Conservation (phyloP, 2,888 invertebrate species). For the Girardia tigrina region DNA sequence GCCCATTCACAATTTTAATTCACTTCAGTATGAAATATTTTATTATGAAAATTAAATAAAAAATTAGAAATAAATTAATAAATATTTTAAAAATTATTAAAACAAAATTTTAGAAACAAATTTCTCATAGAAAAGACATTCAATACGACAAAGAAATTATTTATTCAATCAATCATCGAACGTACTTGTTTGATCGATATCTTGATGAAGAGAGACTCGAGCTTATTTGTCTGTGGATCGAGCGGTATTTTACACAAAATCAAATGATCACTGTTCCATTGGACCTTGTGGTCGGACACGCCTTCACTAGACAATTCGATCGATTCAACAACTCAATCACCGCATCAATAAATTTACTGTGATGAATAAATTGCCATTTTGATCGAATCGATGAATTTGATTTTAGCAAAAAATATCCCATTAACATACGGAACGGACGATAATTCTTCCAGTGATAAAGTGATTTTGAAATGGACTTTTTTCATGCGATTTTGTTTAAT, state of each 20-base stretch:
- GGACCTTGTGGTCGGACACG: background rate
- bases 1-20: too few relatives aligned
- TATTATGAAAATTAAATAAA: too few relatives aligned
- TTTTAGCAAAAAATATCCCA: conserved; percentile 6
- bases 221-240: background rate
- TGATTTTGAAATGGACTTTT: background rate
- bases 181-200: conserved; percentile 13
- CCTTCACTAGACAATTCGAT: background rate
- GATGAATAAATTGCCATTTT: background rate
- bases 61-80: too few relatives aligned
- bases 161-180: too few relatives aligned
- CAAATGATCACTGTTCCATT: background rate
- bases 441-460: background rate
- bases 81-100: too few relatives aligned
- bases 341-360: background rate
- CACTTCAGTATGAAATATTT: too few relatives aligned
- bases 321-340: background rate
- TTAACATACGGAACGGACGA: conserved; percentile 1
- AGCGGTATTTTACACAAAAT: background rate
- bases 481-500: conserved; percentile 15
- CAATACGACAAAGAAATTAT: too few relatives aligned
- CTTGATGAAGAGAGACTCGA: background rate
- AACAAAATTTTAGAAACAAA: too few relatives aligned
- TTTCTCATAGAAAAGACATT: too few relatives aligned
- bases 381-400: background rate